Evolutionary conservation across 1,140 invertebrate species (phyloP).

Genomic region (Cydia strobilella): DNA sequence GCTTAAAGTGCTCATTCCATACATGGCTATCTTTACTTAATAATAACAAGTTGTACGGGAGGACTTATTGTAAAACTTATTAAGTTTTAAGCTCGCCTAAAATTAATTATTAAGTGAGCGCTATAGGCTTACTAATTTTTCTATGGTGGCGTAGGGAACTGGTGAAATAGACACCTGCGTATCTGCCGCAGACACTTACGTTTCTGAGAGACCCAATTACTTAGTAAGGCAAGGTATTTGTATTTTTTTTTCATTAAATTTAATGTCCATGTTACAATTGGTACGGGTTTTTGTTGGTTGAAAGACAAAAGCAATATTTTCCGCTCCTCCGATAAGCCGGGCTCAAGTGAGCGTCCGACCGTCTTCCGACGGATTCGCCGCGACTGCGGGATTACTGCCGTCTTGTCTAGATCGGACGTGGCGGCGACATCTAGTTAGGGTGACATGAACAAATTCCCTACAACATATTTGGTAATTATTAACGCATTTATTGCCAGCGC

Average conservation of each 20-base stretch:
- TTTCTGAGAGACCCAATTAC: no score
- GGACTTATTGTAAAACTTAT: no score
- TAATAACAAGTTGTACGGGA: no score
- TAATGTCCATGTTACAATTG: background rate
- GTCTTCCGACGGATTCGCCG: background rate
- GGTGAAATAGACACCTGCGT: no score
- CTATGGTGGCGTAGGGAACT: no score
- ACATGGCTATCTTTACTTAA: no score
- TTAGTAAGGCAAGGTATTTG: background rate
- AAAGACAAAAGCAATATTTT: constrained; percentile 1
- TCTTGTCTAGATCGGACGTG: background rate
- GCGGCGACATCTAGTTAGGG: constrained; percentile 12
- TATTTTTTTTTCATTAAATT: background rate
- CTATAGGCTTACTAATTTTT: no score
- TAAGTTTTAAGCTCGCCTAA: no score
- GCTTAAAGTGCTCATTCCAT: no score
- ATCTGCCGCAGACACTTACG: no score
- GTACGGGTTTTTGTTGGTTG: background rate
- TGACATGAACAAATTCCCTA: background rate
- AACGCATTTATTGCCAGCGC: no score
- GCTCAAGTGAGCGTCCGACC: constrained; percentile 8
- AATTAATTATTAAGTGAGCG: no score
- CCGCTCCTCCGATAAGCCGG: background rate
- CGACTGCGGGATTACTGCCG: constrained; percentile 14
- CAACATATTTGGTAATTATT: background rate